Base-by-base conservation (phyloP, 2,797 vertebrate genomes). In the Coilia nasus region DNA sequence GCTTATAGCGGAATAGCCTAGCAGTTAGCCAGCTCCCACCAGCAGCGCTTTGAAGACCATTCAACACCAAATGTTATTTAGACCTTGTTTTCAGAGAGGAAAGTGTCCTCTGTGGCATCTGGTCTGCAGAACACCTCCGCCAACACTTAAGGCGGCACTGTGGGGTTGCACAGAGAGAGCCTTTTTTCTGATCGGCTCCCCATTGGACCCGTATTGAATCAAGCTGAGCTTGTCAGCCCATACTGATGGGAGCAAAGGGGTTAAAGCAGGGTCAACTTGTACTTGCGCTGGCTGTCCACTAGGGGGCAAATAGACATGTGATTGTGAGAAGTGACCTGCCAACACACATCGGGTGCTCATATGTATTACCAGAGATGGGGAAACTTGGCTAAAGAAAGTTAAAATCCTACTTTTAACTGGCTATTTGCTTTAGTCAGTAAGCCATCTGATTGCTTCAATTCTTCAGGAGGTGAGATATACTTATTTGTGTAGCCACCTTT, bases 251-350 rank as follows among this genome's bases (percentile, higher is more conserved):
- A 71, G 60, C 82, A 86, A 15, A 25, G n/a, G 0, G 6, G 57
- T 41, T 78, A 78, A 78, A 31, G 19, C 15, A 21, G 57, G 88
- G 90, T 86, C 87, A 86, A 78, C 2, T 6, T 44, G 57, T 83
- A 88, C 17, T 85, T 41, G 78, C 0, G 62, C 17, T 2, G 28
- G 50, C 46, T 19, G 84, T 23, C 90, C 90, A 88, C 87, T 47
- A 83, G 86, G 85, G 89, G 90, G 84, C 78, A 67, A 78, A 41
- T 19, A 78, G 35, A 78, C 5, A 41, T 19, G 31, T 35, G 31
- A 19, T 15, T 28, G n/a, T 12, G 19, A 71, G 1, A 6, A 28
- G 31, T 28, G 6, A 6, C 12, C 15, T 35, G 14, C 67, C 19
- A 44, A 78, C 2, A 10, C 28, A 44, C 17, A 54, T 14, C 2